Evolutionary conservation across 2,888 invertebrate genomes (phyloP), one percentile per base, ranked within the genome.

Genomic region (Cerceris ruficornis): DNA sequence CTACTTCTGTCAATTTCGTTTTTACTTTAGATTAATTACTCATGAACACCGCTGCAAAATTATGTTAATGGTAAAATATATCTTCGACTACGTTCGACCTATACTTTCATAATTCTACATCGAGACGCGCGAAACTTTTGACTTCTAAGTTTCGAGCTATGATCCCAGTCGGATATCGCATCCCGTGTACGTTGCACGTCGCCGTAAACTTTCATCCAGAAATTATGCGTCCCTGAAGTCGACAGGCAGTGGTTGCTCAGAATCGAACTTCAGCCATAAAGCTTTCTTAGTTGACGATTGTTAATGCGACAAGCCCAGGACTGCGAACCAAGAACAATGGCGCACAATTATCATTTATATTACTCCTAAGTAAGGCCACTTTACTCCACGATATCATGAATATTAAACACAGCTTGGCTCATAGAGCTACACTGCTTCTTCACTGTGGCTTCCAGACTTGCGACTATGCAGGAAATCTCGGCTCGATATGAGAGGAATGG

Each of bases 281-380:
- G 83, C 80, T 77, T 77, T 66, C 67, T 69, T 76, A 52, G 79
- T 70, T 77, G 83, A 84, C 82, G 80, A 85, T 77, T 80, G 81
- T 85, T 85, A 85, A 85, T 82, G 83, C 77, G 58, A 62, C 64
- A 41, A 68, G 80, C 69, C 77, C 67, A 64, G 66, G 55, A 75
- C 69, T 64, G 75, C 69, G 73, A 77, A 72, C 72, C 78, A 77
- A 77, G 77, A 82, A 84, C 86, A 87, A 87, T 87, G 85, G 81
- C 81, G 75, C 79, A 83, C 69, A 87, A 89, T 89, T 88, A 88
- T 86, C 88, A 87, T 88, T 88, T 87, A 86, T 87, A 88, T 86
- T 85, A 81, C 86, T 76, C 72, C 72, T 50, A 70, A 80, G 81
- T 64, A 77, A 85, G 76, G 52, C 81, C 83, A 85, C 86, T 84